phyloP scores from a whole-genome alignment of 2,797 vertebrate genomes.

The Neostethus bicornis region DNA sequence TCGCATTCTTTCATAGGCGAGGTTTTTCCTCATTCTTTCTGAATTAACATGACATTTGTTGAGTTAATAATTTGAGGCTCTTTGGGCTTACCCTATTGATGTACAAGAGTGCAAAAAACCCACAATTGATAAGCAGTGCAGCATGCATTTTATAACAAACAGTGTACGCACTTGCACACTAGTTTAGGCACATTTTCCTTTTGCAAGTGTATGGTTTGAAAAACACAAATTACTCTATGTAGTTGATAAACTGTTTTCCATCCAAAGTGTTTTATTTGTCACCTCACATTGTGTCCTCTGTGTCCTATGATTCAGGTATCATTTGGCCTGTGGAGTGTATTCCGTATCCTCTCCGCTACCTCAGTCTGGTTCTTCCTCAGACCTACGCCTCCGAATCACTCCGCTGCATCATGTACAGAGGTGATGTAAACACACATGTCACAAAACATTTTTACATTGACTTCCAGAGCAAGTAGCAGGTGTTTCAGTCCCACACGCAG shows the following conservation, averaged over 20 bases:
- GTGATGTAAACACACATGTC: slow-evolving; percentile 52
- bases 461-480: neutral
- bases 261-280: slow-evolving; percentile 13
- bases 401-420: slow-evolving; percentile 84
- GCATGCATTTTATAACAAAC: too few relatives aligned
- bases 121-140: too few relatives aligned
- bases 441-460: slow-evolving; percentile 28
- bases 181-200: too few relatives aligned
- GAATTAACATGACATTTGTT: too few relatives aligned
- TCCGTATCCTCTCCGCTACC: slow-evolving; percentile 81
- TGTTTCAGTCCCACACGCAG: slow-evolving; percentile 3
- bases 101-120: too few relatives aligned
- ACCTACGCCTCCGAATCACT: slow-evolving; percentile 83
- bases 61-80: too few relatives aligned
- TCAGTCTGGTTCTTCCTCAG: slow-evolving; percentile 82
- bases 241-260: neutral
- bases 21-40: too few relatives aligned
- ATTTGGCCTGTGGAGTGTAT: slow-evolving; percentile 86
- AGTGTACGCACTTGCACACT: too few relatives aligned
- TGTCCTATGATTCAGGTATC: slow-evolving; percentile 68
- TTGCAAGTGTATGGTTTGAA: too few relatives aligned
- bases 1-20: too few relatives aligned
- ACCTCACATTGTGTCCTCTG: slow-evolving; percentile 24
- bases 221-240: slow-evolving; percentile 20
- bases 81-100: too few relatives aligned